Evolutionary conservation across 1,140 invertebrate species (phyloP), one percentile per base, ranked within the genome.

Genomic region (Diorhabda carinulata): DNA sequence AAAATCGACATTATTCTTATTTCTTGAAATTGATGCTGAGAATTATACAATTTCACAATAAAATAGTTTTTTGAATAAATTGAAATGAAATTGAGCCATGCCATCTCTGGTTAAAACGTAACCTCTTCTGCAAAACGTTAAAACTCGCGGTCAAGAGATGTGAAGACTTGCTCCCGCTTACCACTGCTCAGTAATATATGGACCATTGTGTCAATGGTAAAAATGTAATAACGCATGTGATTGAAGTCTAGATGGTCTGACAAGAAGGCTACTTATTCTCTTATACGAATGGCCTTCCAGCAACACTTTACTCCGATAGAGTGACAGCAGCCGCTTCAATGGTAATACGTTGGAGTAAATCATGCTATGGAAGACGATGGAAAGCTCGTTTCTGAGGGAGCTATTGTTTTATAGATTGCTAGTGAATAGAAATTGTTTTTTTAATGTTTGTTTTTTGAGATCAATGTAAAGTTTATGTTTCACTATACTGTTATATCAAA

Each of bases 151-250:
- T 59, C 68, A 40, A 57, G 47, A 58, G n/a, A 44, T 61, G 43
- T 58, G 42, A 43, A 57, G 64, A 65, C 59, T 25, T 61, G 64
- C 68, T 70, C 64, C 68, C 68, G 68, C 64, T 58, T 57, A 60
- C 45, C 60, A 57, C 62, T 63, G 43, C 62, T 44, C 61, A 45
- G 67, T 68, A 70, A 70, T 70, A 70, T 66, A 70, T 70, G 68
- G 68, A 70, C 68, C 64, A 70, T 70, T 70, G 68, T 70, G 60
- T 61, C 25, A 8, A 42, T 43, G 42, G 10, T 66, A 70, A 70
- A 70, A 70, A 70, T 70, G 59, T 66, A 70, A 70, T 70, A 70
- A 70, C 68, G 64, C 63, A 57, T 69, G 68, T 69, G 68, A 69
- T 69, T 63, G 68, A 69, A 69, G 68, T 69, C 52, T 57, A 61